phyloP scores from a whole-genome alignment of 2,113 vertebrate genomes.

The Phalacrocorax pelagicus region DNA sequence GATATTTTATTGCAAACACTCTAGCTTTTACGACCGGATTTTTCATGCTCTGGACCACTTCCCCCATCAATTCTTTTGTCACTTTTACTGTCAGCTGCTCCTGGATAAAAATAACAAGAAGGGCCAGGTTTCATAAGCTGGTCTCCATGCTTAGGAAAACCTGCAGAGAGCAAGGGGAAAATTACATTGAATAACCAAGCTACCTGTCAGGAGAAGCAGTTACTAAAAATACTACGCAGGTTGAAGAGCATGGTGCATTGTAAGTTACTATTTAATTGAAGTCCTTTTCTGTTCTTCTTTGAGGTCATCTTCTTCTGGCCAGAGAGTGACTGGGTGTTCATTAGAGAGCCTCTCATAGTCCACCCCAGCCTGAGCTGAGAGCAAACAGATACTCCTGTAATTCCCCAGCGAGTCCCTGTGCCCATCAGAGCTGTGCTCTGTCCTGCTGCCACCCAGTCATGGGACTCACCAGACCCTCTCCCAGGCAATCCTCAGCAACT shows the following conservation, averaged over 20 bases:
- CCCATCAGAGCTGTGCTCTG: background rate
- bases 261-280: background rate
- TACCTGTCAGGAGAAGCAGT: background rate
- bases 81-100: constrained; percentile 28
- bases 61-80: constrained; percentile 49
- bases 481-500: background rate
- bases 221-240: background rate
- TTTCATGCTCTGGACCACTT: background rate
- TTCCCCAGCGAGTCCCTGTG: background rate
- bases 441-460: background rate
- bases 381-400: background rate
- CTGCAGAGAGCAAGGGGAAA: background rate
- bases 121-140: background rate
- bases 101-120: constrained; percentile 42
- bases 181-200: background rate
- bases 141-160: background rate
- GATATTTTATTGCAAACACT: constrained; percentile 62
- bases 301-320: background rate
- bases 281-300: background rate
- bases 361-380: background rate
- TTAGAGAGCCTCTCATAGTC: background rate
- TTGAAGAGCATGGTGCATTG: background rate
- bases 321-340: background rate
- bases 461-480: background rate
- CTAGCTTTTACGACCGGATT: constrained; percentile 50